Evolutionary conservation across 2,888 invertebrate species (phyloP).

Genomic region (Pyrochroa serraticornis): DNA sequence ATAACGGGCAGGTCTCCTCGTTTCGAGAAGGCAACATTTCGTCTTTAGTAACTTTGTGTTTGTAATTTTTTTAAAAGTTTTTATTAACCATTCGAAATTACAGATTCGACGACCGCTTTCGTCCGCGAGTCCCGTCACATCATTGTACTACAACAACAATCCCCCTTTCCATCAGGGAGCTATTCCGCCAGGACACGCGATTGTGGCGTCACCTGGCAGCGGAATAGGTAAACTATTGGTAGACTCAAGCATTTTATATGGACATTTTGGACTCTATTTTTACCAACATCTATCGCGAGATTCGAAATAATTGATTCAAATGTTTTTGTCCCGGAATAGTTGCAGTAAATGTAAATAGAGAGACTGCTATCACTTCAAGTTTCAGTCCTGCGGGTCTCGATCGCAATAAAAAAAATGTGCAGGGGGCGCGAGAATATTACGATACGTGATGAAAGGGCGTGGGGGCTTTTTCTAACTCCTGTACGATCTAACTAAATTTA

Average conservation of each 20-base stretch:
- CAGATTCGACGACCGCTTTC: constrained; percentile 59
- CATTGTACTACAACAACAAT: constrained; percentile 58
- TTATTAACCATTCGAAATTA: constrained; percentile 18
- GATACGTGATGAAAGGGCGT: no score
- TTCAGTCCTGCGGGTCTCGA: no score
- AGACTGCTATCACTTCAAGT: no score
- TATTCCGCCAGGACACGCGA: constrained; percentile 45
- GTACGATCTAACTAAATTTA: no score
- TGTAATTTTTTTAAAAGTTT: constrained; percentile 1
- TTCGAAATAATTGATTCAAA: no score
- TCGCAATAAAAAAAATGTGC: no score
- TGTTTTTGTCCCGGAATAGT: no score
- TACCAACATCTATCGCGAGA: no score
- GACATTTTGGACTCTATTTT: no score
- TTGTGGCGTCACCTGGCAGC: constrained; percentile 46
- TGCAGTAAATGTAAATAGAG: no score
- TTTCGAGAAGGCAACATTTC: constrained; percentile 51
- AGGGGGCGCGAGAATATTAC: no score
- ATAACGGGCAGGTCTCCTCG: constrained; percentile 47
- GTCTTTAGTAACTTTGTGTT: constrained; percentile 46
- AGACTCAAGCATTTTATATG: not conserved
- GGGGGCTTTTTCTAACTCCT: no score
- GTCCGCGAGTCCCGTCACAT: constrained; percentile 54
- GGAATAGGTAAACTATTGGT: constrained; percentile 55
- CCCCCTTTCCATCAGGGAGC: constrained; percentile 49